Evolutionary conservation across 2,797 vertebrate species (phyloP), one percentile per base, ranked within the genome.

Genomic region (Thripadectes ignobilis): DNA sequence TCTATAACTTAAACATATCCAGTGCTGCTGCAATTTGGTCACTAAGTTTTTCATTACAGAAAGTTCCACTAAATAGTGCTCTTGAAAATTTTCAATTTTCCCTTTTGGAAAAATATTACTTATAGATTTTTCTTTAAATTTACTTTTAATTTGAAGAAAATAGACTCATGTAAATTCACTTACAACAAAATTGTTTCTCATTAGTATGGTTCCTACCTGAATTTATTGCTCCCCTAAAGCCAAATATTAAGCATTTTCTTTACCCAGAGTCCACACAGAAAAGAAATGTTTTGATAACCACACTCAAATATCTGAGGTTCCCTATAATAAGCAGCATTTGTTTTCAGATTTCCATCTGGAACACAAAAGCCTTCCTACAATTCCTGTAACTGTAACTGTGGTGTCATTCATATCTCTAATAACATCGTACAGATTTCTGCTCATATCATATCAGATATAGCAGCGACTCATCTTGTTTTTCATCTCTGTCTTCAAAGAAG

Each of bases 401-500:
- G 41, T 85, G 79, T 67, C 74, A 46, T 87, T 89, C 65, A 6
- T 90, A 90, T 96, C 81, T 92, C 81, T 93, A 89, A 85, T 85
- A 96, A 77, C 88, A 95, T 92, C 67, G 2, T 71, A 76, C 52
- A 87, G 65, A 85, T 92, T 89, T 91, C 84, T 91, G 67, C 83
- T 95, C 34, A 7, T 73, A 83, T 91, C 34, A 1, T 67, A 83
- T 91, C 82, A 88, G 82, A 93, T 92, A 27, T 2, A 83, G 68
- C 89, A 87, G 75, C 3, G 0, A 63, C 84, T 92, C 86, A 88
- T 96, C 76, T 96, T 74, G 59, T n/a, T 96, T 96, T 94, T 89
- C 69, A 92, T 93, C 89, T 96, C 71, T 85, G 30, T 72, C 95
- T 96, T 97, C 94, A 97, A 93, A 97, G 93, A 77, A 63, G 45